Percentiles rank a stretch among this genome's conserved stretches.
Evolutionary conservation across 1,140 invertebrate genomes (phyloP).

Genomic region (Drosophila quadrilineata): DNA sequence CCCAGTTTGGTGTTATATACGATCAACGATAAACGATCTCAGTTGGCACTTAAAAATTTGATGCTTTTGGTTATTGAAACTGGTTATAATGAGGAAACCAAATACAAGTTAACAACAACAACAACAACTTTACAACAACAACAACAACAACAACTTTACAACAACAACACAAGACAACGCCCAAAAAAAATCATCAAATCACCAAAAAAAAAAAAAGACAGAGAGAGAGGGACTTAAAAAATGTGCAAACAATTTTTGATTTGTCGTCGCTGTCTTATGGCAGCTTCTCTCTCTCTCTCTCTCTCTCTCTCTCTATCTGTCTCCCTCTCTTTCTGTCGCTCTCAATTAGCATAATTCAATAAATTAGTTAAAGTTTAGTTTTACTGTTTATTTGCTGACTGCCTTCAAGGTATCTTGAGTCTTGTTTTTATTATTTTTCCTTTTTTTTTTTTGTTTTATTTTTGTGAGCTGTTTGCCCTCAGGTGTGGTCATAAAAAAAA

Average conservation of each 20-base stretch:
- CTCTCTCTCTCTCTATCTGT: not conserved
- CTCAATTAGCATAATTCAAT: conserved; percentile 57
- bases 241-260: conserved; percentile 49
- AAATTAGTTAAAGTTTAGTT: conserved; percentile 45
- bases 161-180: conserved; percentile 34
- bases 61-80: conserved; percentile 49
- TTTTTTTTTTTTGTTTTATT: not conserved
- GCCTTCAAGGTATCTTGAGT: conserved; percentile 19
- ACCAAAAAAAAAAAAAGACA: no score
- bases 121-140: conserved; percentile 7
- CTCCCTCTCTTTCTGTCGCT: conserved; percentile 38
- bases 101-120: conserved; percentile 37
- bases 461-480: conserved; percentile 1
- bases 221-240: no score
- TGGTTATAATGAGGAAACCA: conserved; percentile 70
- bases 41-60: no score
- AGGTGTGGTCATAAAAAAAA: not conserved
- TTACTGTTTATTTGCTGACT: not conserved
- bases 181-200: no score
- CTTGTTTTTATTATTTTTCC: not conserved
- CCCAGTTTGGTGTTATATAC: conserved; percentile 43
- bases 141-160: conserved; percentile 8
- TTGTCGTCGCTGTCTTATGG: not conserved
- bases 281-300: not conserved
- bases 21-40: conserved; percentile 19